These are phyloP conservation scores for Thaleichthys pacificus DNA, from an alignment of 2,797 vertebrate species.

Conservation along the genomic window DNA sequence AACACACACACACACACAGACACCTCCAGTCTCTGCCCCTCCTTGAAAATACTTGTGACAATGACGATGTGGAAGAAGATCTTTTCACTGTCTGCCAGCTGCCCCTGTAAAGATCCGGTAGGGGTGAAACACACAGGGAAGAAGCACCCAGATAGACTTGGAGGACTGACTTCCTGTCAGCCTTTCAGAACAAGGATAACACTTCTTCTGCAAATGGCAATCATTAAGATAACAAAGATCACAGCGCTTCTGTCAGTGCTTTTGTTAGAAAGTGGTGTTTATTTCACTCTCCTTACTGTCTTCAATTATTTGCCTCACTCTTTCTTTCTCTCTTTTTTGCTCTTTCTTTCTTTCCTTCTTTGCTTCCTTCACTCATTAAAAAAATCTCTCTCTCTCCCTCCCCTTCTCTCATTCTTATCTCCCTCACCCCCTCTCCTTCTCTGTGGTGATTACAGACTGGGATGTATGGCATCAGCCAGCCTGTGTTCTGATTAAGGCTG, in stretches of 20 bases:
- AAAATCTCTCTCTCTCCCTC: neutral
- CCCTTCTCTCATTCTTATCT: neutral
- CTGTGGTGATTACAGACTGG: slow-evolving; percentile 7
- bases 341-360: too few species aligned
- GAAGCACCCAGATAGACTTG: too few species aligned
- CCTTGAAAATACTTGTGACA: too few species aligned
- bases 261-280: too few species aligned
- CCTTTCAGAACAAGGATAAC: too few species aligned
- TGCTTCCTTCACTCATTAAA: neutral
- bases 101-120: too few species aligned
- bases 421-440: neutral
- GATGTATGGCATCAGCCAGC: slow-evolving; percentile 14
- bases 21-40: neutral
- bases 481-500: slow-evolving; percentile 12
- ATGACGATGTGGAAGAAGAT: too few species aligned
- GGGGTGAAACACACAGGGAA: too few species aligned
- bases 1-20: slow-evolving; percentile 10
- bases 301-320: neutral
- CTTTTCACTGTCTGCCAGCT: too few species aligned
- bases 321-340: neutral
- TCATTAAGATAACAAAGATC: neutral
- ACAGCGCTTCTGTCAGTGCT: neutral
- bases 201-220: neutral
- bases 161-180: too few species aligned
- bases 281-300: neutral